A percentile compares a stretch with the other conserved stretches of the same genome.
Conservation (phyloP, 2,113 vertebrate species). For the Heterocephalus glaber region DNA sequence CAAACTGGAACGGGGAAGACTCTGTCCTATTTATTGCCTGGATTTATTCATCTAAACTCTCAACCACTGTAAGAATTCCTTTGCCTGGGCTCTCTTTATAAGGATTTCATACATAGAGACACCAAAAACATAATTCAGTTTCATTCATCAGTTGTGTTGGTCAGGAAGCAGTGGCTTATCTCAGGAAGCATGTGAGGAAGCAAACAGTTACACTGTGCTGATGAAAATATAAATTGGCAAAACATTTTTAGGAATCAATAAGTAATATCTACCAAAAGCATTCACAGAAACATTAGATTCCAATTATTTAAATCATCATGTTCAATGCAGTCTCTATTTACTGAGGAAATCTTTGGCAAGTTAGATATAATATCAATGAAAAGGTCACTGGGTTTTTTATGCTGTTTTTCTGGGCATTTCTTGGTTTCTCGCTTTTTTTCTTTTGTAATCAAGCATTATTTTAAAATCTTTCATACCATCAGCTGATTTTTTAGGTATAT, state of each 20-base stretch:
- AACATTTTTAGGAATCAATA: conserved; percentile 6
- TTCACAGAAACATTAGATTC: background rate
- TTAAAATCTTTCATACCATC: background rate
- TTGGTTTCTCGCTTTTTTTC: background rate
- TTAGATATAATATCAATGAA: background rate
- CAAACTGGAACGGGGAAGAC: conserved; percentile 99
- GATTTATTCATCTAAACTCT: conserved; percentile 96
- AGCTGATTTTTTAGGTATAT: background rate
- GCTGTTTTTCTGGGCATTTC: background rate
- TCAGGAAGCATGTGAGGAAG: background rate
- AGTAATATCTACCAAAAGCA: background rate
- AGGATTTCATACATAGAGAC: background rate
- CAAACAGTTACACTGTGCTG: background rate
- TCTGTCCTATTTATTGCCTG: conserved; percentile 94
- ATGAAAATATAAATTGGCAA: background rate
- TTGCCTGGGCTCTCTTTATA: background rate
- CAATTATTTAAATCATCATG: background rate
- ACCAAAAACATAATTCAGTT: background rate
- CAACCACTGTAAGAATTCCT: conserved; percentile 91
- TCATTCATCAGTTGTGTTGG: background rate
- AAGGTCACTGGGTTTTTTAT: background rate
- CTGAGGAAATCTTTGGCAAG: conserved; percentile 25
- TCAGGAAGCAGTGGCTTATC: background rate
- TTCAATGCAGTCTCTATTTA: background rate
- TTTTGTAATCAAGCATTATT: background rate